Evolutionary conservation across 2,888 invertebrate genomes (phyloP).

Genomic region (Sphaerophoria rueppellii): DNA sequence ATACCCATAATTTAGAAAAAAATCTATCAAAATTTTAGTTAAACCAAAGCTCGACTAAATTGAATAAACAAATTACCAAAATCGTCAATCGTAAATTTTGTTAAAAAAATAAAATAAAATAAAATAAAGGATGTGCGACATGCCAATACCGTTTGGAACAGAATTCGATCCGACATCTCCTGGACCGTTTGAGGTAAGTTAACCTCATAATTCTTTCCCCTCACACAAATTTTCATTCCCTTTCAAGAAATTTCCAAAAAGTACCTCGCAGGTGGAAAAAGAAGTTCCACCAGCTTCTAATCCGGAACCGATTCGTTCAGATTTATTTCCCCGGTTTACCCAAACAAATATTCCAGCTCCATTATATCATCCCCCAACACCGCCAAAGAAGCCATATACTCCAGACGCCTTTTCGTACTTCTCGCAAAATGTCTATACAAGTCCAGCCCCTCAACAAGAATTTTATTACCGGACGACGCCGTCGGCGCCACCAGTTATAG

Average conservation of each 20-base stretch:
- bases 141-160: slow-evolving; percentile 68
- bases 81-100: background rate
- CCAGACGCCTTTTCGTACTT: background rate
- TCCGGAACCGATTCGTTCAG: slow-evolving; percentile 13
- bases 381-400: background rate
- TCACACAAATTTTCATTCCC: background rate
- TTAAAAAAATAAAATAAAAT: background rate
- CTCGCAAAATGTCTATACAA: background rate
- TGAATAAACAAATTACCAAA: background rate
- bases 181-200: slow-evolving; percentile 79
- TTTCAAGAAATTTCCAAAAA: slow-evolving; percentile 74
- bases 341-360: background rate
- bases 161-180: slow-evolving; percentile 78
- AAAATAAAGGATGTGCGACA: slow-evolving; percentile 42
- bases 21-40: slow-evolving; percentile 4
- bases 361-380: background rate
- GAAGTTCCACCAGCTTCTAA: background rate
- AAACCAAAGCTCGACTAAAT: background rate
- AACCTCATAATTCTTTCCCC: background rate
- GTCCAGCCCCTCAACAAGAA: background rate
- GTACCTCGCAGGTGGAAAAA: background rate
- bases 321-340: background rate
- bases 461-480: background rate
- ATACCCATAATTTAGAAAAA: slow-evolving; percentile 13
- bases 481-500: background rate